Evolutionary conservation across 2,888 invertebrate species (phyloP).

Genomic region (Agriopis leucophaearia): DNA sequence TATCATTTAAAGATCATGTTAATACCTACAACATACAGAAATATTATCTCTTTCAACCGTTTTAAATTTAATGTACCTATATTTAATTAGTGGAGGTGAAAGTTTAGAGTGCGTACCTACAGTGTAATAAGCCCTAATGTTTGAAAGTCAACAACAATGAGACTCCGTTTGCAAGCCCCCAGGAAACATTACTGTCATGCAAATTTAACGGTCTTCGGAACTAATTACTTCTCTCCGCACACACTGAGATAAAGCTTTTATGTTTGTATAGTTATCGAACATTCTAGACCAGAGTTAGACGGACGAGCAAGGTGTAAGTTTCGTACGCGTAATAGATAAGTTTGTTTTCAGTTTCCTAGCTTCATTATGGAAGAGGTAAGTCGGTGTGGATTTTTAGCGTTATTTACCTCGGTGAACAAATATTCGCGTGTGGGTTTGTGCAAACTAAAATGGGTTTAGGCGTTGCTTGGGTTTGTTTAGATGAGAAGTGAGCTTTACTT

Average conservation of each 20-base stretch:
- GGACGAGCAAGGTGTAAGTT: conserved; percentile 72
- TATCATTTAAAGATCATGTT: too few species aligned
- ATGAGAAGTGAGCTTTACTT: not conserved
- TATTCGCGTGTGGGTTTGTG: conserved; percentile 29
- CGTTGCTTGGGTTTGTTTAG: conserved; percentile 34
- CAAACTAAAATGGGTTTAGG: conserved; percentile 39
- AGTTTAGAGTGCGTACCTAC: not conserved
- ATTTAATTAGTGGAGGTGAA: not conserved
- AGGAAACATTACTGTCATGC: conserved; percentile 64
- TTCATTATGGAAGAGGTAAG: conserved; percentile 52
- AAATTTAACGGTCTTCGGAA: conserved; percentile 72
- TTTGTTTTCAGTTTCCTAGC: conserved; percentile 65
- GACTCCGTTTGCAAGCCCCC: conserved; percentile 34
- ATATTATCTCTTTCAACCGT: too few species aligned
- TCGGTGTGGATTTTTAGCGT: conserved; percentile 31
- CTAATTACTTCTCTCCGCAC: conserved; percentile 73
- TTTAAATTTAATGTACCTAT: not conserved
- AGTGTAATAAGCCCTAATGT: conserved; percentile 21
- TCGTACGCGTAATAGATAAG: conserved; percentile 70
- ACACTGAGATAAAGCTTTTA: conserved; percentile 68
- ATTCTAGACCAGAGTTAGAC: conserved; percentile 52
- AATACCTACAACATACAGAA: too few species aligned
- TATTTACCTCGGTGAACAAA: conserved; percentile 19
- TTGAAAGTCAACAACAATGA: conserved; percentile 48
- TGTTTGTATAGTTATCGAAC: conserved; percentile 73